Percentiles rank a stretch among this genome's conserved stretches.
phyloP scores from a whole-genome alignment of 2,888 invertebrate species.

The Melitaea athalia region DNA sequence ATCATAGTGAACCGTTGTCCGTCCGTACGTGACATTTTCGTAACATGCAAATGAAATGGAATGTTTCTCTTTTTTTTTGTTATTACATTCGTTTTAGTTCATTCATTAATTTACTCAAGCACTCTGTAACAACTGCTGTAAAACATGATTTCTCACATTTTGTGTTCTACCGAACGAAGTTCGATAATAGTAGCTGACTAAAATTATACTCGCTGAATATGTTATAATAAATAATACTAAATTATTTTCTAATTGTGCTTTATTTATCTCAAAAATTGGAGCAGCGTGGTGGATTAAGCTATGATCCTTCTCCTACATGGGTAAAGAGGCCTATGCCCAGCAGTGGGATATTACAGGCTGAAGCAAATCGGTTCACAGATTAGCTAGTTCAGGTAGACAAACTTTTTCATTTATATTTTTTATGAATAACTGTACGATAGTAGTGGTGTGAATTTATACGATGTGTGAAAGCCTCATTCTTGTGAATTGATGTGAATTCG shows the following conservation, averaged over 20 bases:
- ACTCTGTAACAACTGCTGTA: neutral
- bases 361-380: neutral
- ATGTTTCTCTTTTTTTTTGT: neutral
- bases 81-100: neutral
- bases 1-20: constrained; percentile 9
- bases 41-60: constrained; percentile 20
- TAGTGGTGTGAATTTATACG: no score
- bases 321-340: no score
- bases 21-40: neutral
- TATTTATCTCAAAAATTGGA: no score
- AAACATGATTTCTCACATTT: neutral
- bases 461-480: no score
- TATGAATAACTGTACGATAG: no score
- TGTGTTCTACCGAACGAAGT: neutral
- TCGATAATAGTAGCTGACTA: neutral
- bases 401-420: no score
- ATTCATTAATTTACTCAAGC: constrained; percentile 7
- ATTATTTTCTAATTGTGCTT: neutral
- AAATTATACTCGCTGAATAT: neutral
- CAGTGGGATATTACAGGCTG: no score
- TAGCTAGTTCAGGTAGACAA: no score
- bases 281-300: no score
- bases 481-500: no score
- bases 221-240: neutral
- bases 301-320: no score